Evolutionary conservation across 2,888 invertebrate genomes (phyloP).

Genomic region (Sturmia bella): DNA sequence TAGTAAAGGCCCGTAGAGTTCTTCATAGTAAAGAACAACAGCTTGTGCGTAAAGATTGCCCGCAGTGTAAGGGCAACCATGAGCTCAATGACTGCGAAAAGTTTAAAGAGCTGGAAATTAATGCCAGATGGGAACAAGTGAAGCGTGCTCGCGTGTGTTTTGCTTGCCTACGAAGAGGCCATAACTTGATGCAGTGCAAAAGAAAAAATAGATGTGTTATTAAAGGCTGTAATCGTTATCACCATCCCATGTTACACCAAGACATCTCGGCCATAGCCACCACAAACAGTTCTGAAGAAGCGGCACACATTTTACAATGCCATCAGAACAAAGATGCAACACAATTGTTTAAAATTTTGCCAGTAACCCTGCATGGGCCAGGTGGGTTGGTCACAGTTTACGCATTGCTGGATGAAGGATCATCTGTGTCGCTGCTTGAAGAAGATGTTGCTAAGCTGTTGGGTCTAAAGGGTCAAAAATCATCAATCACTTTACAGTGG

Average conservation of each 20-base stretch:
- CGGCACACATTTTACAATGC: constrained; percentile 24
- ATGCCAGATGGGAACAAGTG: too few species aligned
- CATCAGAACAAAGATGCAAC: not conserved
- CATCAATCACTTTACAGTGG: constrained; percentile 62
- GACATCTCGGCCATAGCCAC: not conserved
- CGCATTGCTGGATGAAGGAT: too few species aligned
- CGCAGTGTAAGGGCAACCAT: too few species aligned
- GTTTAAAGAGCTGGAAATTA: too few species aligned
- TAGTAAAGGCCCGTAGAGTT: not conserved
- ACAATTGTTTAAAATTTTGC: constrained; percentile 39
- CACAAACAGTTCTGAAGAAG: not conserved
- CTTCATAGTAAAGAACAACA: constrained; percentile 4
- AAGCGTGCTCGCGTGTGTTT: not conserved
- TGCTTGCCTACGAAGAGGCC: not conserved
- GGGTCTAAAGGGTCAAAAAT: constrained; percentile 60
- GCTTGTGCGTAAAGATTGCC: not conserved
- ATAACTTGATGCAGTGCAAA: constrained; percentile 25
- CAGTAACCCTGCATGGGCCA: constrained; percentile 34
- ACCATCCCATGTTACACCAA: constrained; percentile 19
- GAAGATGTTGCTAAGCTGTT: constrained; percentile 39
- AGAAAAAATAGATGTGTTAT: constrained; percentile 11
- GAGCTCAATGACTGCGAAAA: too few species aligned
- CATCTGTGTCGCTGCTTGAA: constrained; percentile 64
- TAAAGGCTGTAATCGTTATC: constrained; percentile 3
- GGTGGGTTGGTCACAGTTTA: constrained; percentile 1